Evolutionary conservation across 2,113 vertebrate species (phyloP).

Genomic region (Nanorana parkeri): DNA sequence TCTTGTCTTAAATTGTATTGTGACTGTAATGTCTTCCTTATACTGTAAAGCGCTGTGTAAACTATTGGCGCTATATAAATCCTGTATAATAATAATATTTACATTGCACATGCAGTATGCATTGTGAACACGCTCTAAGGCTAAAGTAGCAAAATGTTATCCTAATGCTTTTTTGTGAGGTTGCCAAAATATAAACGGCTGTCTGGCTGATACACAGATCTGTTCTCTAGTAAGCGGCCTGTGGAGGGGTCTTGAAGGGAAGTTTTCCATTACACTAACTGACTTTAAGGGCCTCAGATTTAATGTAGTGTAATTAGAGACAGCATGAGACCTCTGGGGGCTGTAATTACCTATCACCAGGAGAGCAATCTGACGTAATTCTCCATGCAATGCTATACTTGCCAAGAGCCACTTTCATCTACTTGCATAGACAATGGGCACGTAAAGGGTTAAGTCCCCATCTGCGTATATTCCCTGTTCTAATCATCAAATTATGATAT

Average conservation of each 20-base stretch:
- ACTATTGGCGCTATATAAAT: no score
- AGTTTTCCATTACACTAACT: slow-evolving; percentile 38
- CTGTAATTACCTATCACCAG: slow-evolving; percentile 38
- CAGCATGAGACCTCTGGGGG: neutral
- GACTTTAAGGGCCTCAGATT: slow-evolving; percentile 39
- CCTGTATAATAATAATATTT: no score
- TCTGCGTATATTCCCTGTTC: neutral
- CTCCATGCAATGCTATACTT: slow-evolving; percentile 17
- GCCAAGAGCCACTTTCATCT: slow-evolving; percentile 12
- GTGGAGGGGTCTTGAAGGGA: neutral
- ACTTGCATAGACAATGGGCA: neutral
- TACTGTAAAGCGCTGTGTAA: no score
- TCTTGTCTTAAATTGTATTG: no score
- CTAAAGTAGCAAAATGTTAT: no score
- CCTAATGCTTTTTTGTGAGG: no score
- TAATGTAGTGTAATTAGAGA: slow-evolving; percentile 46
- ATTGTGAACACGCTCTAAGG: no score
- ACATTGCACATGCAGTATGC: no score
- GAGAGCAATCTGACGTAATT: slow-evolving; percentile 27
- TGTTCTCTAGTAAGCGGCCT: neutral
- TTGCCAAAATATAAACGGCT: no score
- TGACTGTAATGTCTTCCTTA: no score
- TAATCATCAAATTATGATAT: slow-evolving; percentile 7
- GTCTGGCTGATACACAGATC: neutral
- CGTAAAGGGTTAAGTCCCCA: slow-evolving; percentile 15